Percentiles rank a stretch among this genome's conserved stretches.
phyloP scores from a whole-genome alignment of 2,797 vertebrate genomes.

The Falco berigora region DNA sequence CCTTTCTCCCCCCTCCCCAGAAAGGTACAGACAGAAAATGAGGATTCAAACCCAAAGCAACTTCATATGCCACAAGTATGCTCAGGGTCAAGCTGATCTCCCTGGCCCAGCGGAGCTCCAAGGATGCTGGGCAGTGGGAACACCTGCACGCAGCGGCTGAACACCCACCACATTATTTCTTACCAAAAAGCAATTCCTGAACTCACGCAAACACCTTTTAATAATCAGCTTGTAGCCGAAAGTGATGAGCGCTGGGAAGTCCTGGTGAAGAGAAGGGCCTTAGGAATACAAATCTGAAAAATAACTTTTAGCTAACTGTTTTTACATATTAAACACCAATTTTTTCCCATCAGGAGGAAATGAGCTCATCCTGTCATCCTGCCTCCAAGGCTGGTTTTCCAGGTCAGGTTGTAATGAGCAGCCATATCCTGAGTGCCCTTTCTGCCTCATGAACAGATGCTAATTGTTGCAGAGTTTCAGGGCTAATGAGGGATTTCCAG shows the following conservation, averaged over 20 bases:
- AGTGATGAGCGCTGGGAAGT: neutral
- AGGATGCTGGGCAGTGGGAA: fast-evolving
- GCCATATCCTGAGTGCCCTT: fast-evolving
- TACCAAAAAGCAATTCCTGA: neutral
- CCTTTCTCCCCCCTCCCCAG: no score
- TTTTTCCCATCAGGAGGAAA: neutral
- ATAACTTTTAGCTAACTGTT: neutral
- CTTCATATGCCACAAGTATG: fast-evolving
- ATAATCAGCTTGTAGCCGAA: neutral
- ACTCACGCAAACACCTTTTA: neutral
- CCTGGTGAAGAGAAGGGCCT: neutral
- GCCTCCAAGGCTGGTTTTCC: fast-evolving
- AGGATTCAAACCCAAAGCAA: neutral
- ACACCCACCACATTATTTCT: neutral
- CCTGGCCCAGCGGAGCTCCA: neutral
- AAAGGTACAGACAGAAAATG: fast-evolving
- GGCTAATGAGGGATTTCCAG: neutral
- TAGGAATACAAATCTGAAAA: neutral
- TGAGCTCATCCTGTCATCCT: neutral
- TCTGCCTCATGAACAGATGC: fast-evolving
- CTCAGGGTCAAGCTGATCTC: fast-evolving
- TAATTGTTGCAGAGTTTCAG: neutral
- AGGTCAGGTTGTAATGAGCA: neutral
- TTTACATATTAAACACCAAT: neutral
- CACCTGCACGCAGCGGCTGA: neutral